phyloP scores from a whole-genome alignment of 2,113 vertebrate genomes.

The Leptodactylus fuscus region DNA sequence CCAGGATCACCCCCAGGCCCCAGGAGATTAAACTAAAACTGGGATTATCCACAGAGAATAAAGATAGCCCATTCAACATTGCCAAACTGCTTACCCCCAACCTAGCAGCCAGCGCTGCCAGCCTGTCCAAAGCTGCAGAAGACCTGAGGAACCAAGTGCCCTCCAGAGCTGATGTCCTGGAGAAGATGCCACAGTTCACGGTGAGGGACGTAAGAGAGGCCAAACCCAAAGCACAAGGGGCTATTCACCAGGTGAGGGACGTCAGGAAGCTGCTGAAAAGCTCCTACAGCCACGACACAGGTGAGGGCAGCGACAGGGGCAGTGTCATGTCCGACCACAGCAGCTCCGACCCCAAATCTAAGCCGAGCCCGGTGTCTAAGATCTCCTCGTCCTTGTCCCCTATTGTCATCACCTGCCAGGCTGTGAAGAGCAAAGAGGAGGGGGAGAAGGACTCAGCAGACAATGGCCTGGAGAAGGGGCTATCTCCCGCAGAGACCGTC shows the following conservation, averaged over 20 bases:
- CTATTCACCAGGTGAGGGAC: conserved; percentile 92
- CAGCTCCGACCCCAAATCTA: conserved; percentile 72
- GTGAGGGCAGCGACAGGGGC: conserved; percentile 80
- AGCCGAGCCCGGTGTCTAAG: conserved; percentile 71
- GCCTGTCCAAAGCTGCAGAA: conserved; percentile 67
- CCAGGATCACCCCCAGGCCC: conserved; percentile 71
- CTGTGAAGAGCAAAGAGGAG: conserved; percentile 79
- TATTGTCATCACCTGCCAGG: conserved; percentile 93
- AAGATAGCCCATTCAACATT: conserved; percentile 78
- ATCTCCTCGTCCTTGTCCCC: conserved; percentile 79
- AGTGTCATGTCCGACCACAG: conserved; percentile 73
- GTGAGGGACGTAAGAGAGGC: conserved; percentile 89
- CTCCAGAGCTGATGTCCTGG: conserved; percentile 78
- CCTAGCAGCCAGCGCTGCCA: conserved; percentile 66
- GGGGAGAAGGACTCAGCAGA: conserved; percentile 60
- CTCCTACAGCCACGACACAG: conserved; percentile 83
- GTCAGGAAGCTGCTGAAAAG: conserved; percentile 94
- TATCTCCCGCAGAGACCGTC: conserved; percentile 75
- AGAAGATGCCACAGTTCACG: conserved; percentile 90
- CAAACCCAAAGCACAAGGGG: conserved; percentile 82
- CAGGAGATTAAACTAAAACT: conserved; percentile 93
- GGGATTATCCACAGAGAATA: conserved; percentile 74
- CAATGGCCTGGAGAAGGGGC: conserved; percentile 47
- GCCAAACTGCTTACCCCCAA: conserved; percentile 84
- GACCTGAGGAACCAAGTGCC: conserved; percentile 68